A percentile compares a stretch with the other conserved stretches of the same genome.
Evolutionary conservation across 2,888 invertebrate genomes (phyloP).

Genomic region (Cataglyphis rosenhaueri): DNA sequence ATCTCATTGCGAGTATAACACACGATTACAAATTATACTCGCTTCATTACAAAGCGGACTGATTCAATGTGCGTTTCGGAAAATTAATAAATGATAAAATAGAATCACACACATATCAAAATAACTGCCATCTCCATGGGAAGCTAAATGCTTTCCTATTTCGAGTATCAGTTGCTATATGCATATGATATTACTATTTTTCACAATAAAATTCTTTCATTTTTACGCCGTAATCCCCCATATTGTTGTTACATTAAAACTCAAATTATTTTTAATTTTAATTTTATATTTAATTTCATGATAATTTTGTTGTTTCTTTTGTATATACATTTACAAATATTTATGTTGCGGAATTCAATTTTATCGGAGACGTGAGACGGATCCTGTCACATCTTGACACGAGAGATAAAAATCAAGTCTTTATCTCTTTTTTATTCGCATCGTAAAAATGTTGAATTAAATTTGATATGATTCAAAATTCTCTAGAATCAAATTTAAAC

Average conservation of each 20-base stretch:
- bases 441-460: slow-evolving; percentile 57
- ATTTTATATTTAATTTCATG: not conserved
- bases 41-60: slow-evolving; percentile 81
- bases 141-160: not conserved
- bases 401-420: slow-evolving; percentile 62
- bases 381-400: slow-evolving; percentile 57
- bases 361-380: slow-evolving; percentile 48
- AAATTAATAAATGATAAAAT: slow-evolving; percentile 81
- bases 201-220: not conserved
- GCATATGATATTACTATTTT: not conserved
- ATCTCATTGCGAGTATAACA: slow-evolving; percentile 76
- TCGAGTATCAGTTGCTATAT: slow-evolving; percentile 32
- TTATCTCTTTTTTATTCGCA: slow-evolving; percentile 52
- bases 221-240: not conserved
- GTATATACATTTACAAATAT: slow-evolving; percentile 8
- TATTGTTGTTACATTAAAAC: not conserved
- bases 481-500: slow-evolving; percentile 5
- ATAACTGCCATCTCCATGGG: not conserved
- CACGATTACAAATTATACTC: slow-evolving; percentile 81
- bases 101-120: slow-evolving; percentile 67
- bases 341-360: slow-evolving; percentile 47
- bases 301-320: slow-evolving; percentile 30
- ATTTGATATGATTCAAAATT: slow-evolving; percentile 59
- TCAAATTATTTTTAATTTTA: slow-evolving; percentile 20
- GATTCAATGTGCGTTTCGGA: slow-evolving; percentile 81